Evolutionary conservation across 2,113 vertebrate species (phyloP), one percentile per base, ranked within the genome.

Genomic region (Butorides virescens): DNA sequence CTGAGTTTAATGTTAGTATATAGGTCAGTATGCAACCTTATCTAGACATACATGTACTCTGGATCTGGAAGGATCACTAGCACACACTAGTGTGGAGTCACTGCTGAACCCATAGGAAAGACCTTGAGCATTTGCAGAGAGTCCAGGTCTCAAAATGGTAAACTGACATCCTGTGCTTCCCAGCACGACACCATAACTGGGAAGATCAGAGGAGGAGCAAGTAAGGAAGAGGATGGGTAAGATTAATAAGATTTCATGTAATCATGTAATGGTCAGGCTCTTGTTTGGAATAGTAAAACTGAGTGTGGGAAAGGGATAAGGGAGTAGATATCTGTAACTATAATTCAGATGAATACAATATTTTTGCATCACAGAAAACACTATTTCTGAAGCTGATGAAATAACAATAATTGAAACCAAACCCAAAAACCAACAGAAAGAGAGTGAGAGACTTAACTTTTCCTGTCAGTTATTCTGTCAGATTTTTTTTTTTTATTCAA

Each of bases 1-100:
- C 18, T 68, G 15, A 2, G 21, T 75, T 81, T 65, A 29, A 5
- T 44, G 4, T 14, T 23, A 62, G 8, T 8, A 1, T 49, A 27
- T 19, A 58, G 13, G 14, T 52, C 18, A 56, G 5, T 36, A 47
- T 47, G 26, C 12, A 37, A 26, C 10, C 23, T 49, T 29, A 36
- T 7, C 15, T 29, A 67, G 32, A 53, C 22, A 25, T 7, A 27
- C 0, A 1, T 1, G 0, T 17, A 13, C 20, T 73, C 4, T n/a
- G 16, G 29, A 39, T 72, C 20, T n/a, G 12, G 20, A 79, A 80
- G 13, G n/a, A 76, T 36, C 15, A 39, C 15, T 23, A 36, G 18
- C 14, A 63, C 8, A 66, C 42, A 5, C 10, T 18, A 37, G 1
- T 17, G 32, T 2, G 3, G 3, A 23, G 15, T 66, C 18, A 21